phyloP scores from a whole-genome alignment of 2,888 invertebrate species.

The Ecliptopera silaceata region DNA sequence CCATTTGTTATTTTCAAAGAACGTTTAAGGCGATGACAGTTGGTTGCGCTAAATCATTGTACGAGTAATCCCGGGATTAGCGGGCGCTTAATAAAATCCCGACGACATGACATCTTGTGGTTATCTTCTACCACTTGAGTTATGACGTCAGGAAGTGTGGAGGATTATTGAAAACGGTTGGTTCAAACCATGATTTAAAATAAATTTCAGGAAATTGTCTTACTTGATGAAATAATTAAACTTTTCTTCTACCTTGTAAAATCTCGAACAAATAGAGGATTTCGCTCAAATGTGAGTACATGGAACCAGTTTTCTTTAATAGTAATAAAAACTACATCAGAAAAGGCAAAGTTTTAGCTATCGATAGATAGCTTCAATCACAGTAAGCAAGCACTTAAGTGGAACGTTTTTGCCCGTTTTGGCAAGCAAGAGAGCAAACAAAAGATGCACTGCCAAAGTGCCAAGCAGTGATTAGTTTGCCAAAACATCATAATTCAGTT shows the following conservation, averaged over 20 bases:
- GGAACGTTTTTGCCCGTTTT: too few species aligned
- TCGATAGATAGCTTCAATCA: too few species aligned
- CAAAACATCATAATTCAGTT: slow-evolving; percentile 37
- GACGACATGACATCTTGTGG: slow-evolving; percentile 57
- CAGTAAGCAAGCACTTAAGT: too few species aligned
- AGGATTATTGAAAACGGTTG: slow-evolving; percentile 18
- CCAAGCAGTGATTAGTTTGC: slow-evolving; percentile 1
- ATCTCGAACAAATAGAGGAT: too few species aligned
- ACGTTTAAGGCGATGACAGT: slow-evolving; percentile 65
- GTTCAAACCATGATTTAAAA: slow-evolving; percentile 3
- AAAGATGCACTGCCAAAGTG: too few species aligned
- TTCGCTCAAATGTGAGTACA: too few species aligned
- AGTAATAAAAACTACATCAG: too few species aligned
- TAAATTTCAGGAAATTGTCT: background rate
- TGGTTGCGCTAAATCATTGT: slow-evolving; percentile 64
- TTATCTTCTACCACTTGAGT: slow-evolving; percentile 28
- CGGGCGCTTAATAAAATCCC: slow-evolving; percentile 47
- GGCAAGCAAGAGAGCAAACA: too few species aligned
- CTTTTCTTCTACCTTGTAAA: too few species aligned
- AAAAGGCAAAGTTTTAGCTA: too few species aligned
- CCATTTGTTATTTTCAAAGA: slow-evolving; percentile 29
- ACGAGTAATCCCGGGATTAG: slow-evolving; percentile 57
- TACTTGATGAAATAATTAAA: too few species aligned
- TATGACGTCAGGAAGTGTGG: slow-evolving; percentile 33
- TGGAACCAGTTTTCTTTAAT: too few species aligned